A percentile compares a stretch with the other conserved stretches of the same genome.
Evolutionary conservation across 2,888 invertebrate species (phyloP).

Genomic region (Dastarcus helophoroides): DNA sequence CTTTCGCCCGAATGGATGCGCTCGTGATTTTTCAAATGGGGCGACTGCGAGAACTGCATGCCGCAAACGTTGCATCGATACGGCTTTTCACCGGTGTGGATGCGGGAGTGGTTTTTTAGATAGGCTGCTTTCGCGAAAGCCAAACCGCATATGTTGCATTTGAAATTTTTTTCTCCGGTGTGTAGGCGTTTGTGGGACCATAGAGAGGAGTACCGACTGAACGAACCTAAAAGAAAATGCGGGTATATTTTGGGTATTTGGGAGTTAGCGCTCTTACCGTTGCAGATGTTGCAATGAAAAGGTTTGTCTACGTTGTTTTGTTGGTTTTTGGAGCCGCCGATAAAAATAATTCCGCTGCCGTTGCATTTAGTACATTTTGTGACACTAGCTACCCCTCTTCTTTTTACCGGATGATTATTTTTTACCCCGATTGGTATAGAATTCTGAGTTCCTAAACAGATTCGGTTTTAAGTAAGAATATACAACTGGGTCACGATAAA

Average conservation of each 20-base stretch:
- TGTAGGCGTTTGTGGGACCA: slow-evolving; percentile 86
- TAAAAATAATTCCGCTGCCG: slow-evolving; percentile 76
- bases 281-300: slow-evolving; percentile 80
- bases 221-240: slow-evolving; percentile 40
- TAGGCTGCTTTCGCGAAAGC: slow-evolving; percentile 87
- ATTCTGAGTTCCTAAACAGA: slow-evolving; percentile 36
- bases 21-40: slow-evolving; percentile 81
- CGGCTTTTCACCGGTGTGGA: slow-evolving; percentile 63
- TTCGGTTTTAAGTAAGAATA: slow-evolving; percentile 2
- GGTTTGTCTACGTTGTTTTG: slow-evolving; percentile 63
- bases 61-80: slow-evolving; percentile 67
- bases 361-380: slow-evolving; percentile 85
- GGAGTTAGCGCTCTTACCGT: slow-evolving; percentile 36
- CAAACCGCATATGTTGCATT: slow-evolving; percentile 77
- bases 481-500: not conserved
- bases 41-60: slow-evolving; percentile 84
- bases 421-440: slow-evolving; percentile 39
- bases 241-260: not conserved
- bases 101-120: slow-evolving; percentile 77
- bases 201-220: slow-evolving; percentile 73
- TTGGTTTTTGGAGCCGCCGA: slow-evolving; percentile 54
- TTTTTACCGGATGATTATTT: slow-evolving; percentile 64
- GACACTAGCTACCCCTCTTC: slow-evolving; percentile 69
- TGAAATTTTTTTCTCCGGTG: slow-evolving; percentile 75
- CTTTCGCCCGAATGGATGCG: slow-evolving; percentile 80